Evolutionary conservation across 2,113 vertebrate species (phyloP).

Genomic region (Phylloscopus trochilus): DNA sequence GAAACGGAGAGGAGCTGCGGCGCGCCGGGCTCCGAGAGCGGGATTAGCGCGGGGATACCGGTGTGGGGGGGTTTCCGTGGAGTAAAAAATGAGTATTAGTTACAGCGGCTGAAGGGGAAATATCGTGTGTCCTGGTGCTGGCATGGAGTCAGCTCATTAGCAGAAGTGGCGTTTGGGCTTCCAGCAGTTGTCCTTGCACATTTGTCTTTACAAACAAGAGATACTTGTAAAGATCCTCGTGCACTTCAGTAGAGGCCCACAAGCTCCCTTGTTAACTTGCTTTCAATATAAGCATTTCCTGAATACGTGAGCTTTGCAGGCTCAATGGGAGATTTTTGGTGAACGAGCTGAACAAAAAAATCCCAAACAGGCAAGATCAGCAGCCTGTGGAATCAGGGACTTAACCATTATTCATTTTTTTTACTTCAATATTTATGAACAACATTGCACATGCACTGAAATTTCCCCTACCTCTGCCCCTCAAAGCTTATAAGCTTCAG

Average conservation of each 20-base stretch:
- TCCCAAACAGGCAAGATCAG: background rate
- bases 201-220: background rate
- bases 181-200: background rate
- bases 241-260: background rate
- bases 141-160: background rate
- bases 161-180: background rate
- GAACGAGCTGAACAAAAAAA: background rate
- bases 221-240: background rate
- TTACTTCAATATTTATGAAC: background rate
- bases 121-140: background rate
- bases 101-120: background rate
- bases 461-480: background rate
- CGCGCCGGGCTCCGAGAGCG: accelerated
- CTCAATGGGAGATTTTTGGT: background rate
- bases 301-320: background rate
- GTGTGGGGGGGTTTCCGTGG: background rate
- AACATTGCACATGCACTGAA: background rate
- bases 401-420: background rate
- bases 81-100: background rate
- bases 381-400: background rate
- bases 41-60: background rate
- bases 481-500: background rate
- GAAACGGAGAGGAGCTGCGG: accelerated
- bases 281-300: background rate
- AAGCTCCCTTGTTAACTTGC: background rate